Evolutionary conservation across 2,888 invertebrate genomes (phyloP).

Genomic region (Cylindroiulus punctatus): DNA sequence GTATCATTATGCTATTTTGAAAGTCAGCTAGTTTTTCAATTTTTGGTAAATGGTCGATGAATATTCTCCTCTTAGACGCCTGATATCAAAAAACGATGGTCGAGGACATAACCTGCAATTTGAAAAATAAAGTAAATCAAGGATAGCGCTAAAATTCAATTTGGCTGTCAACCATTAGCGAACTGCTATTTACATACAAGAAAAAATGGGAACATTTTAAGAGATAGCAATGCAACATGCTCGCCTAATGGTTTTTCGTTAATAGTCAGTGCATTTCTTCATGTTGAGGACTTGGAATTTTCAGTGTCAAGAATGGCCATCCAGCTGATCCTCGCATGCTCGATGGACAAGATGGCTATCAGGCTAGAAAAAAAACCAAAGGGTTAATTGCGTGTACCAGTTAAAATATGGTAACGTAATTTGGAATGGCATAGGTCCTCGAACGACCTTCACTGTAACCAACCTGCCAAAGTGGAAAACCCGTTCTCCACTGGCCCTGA

Average conservation of each 20-base stretch:
- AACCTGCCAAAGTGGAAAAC: slow-evolving; percentile 38
- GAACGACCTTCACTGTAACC: slow-evolving; percentile 28
- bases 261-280: background rate
- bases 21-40: too few species aligned
- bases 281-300: slow-evolving; percentile 1
- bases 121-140: slow-evolving; percentile 1
- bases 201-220: background rate
- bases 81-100: background rate
- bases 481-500: slow-evolving; percentile 38
- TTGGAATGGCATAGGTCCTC: background rate
- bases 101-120: slow-evolving; percentile 1
- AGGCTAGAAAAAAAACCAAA: background rate
- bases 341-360: background rate
- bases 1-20: too few species aligned
- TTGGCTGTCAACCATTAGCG: background rate
- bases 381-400: background rate
- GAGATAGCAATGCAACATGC: slow-evolving; percentile 7
- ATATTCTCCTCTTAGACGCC: too few species aligned
- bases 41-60: too few species aligned
- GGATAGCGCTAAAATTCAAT: slow-evolving; percentile 18
- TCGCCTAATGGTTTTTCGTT: slow-evolving; percentile 1
- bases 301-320: background rate
- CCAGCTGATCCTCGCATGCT: too few species aligned
- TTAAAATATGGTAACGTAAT: slow-evolving; percentile 12
- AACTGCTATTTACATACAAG: background rate